Base-by-base conservation (phyloP, 2,113 vertebrate genomes). In the Amblyopsis rosae region DNA sequence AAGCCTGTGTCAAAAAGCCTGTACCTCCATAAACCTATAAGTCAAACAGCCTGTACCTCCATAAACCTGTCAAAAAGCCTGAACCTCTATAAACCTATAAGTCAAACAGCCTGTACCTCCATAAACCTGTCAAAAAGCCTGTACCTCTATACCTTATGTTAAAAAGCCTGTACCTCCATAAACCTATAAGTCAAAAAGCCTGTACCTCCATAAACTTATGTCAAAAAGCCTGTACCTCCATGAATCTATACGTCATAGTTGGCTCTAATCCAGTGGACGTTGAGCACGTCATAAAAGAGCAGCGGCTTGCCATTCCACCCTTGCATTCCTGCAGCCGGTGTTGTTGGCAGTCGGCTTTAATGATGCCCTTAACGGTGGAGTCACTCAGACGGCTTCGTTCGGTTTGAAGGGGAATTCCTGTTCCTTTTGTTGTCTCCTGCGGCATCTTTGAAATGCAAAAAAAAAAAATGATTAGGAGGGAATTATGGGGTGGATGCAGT, bases 221-320 rank as follows among this genome's bases (percentile, higher is more conserved):
- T 93, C 93, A 92, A 90, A 90, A 92, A 88, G 90, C 90, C 88
- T 91, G 92, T 67, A 85, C 88, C 88, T 63, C n/a, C n/a, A n/a
- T n/a, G n/a, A n/a, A n/a, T n/a, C n/a, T n/a, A 26, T 26, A 26
- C 26, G 26, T 26, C 26, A 26, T 26, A 26, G 26, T 75, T 81
- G 83, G 69, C 83, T 87, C 80, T 63, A 70, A 66, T 88, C 79
- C 86, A 87, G 84, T 75, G 62, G 87, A 86, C 87, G 82, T 59
- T 70, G 81, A 75, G 80, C 68, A 6, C 69, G 70, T 72, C 69
- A 84, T 81, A 74, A 70, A 79, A 79, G 81, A 67, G 75, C 65
- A 45, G 53, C 51, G 66, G 73, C 79, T 84, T 26, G 26, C 26
- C 26, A 26, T 26, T 78, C 58, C 62, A 65, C 73, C 62, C 53